A percentile compares a stretch with the other conserved stretches of the same genome.
phyloP scores from a whole-genome alignment of 1,140 invertebrate species.

The Patella vulgata region DNA sequence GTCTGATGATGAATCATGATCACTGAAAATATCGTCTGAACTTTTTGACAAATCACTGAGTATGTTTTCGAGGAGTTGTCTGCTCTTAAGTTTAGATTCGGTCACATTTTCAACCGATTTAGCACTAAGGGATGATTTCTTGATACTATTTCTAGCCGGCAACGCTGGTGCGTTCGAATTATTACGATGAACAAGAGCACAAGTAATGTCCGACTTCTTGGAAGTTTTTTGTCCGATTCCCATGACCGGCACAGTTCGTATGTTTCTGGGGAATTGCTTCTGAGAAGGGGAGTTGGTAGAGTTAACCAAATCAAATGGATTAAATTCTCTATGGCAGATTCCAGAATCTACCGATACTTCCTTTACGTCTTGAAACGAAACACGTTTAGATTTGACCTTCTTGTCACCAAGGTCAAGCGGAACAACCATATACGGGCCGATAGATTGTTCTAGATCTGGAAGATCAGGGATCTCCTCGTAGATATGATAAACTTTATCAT shows the following conservation, averaged over 20 bases:
- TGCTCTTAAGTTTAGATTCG: neutral
- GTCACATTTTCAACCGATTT: too few relatives aligned
- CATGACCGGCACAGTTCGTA: too few relatives aligned
- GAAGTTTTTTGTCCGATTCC: too few relatives aligned
- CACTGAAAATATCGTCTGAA: conserved; percentile 2
- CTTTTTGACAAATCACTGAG: conserved; percentile 3
- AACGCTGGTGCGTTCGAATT: too few relatives aligned
- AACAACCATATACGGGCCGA: conserved; percentile 27
- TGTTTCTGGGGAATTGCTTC: too few relatives aligned
- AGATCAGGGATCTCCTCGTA: conserved; percentile 49
- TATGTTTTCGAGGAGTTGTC: neutral
- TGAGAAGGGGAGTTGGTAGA: too few relatives aligned
- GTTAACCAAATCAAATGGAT: too few relatives aligned
- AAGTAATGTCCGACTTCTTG: neutral
- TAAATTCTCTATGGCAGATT: too few relatives aligned
- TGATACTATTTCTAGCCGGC: too few relatives aligned
- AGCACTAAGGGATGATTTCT: too few relatives aligned
- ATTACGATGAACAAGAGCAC: conserved; percentile 8
- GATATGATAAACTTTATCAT: conserved; percentile 39
- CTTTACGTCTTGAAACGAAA: neutral
- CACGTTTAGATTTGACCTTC: too few relatives aligned
- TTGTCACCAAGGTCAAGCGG: conserved; percentile 7
- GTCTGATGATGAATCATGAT: neutral
- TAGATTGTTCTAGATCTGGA: conserved; percentile 1
- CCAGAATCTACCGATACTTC: neutral